phyloP scores from a whole-genome alignment of 2,113 vertebrate species.

The Oreochromis tanganicae region DNA sequence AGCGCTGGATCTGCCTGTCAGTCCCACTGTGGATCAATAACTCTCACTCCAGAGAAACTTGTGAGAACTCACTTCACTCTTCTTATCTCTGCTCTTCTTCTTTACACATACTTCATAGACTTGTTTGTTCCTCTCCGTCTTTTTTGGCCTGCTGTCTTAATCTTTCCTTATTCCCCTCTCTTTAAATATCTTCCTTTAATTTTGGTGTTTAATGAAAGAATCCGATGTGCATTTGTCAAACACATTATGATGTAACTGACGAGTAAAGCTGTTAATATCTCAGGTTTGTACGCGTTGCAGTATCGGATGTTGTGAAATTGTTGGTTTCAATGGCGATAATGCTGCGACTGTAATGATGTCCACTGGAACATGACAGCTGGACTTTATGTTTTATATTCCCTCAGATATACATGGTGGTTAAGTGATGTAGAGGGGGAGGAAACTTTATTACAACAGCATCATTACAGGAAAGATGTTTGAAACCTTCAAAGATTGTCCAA shows the following conservation, averaged over 20 bases:
- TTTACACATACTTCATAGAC: background rate
- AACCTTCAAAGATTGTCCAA: background rate
- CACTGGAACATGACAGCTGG: background rate
- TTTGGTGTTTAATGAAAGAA: background rate
- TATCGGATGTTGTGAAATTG: background rate
- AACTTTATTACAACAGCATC: background rate
- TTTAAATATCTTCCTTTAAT: background rate
- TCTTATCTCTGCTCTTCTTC: background rate
- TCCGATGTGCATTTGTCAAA: background rate
- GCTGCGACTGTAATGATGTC: background rate
- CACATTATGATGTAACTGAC: background rate
- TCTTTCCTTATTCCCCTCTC: background rate
- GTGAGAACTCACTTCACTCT: background rate
- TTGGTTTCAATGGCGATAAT: background rate
- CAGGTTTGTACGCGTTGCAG: background rate
- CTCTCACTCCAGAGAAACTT: background rate
- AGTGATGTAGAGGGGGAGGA: rapidly evolving
- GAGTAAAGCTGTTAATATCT: background rate
- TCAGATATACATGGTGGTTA: background rate
- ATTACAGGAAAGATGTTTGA: background rate
- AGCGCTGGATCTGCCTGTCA: background rate
- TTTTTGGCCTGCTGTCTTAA: background rate
- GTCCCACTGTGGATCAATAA: conserved; percentile 8
- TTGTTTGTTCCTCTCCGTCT: background rate
- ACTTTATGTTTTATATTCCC: background rate